Percentiles rank a stretch among this genome's conserved stretches.
Conservation (phyloP, 2,113 vertebrate genomes). For the Phocoena sinus region DNA sequence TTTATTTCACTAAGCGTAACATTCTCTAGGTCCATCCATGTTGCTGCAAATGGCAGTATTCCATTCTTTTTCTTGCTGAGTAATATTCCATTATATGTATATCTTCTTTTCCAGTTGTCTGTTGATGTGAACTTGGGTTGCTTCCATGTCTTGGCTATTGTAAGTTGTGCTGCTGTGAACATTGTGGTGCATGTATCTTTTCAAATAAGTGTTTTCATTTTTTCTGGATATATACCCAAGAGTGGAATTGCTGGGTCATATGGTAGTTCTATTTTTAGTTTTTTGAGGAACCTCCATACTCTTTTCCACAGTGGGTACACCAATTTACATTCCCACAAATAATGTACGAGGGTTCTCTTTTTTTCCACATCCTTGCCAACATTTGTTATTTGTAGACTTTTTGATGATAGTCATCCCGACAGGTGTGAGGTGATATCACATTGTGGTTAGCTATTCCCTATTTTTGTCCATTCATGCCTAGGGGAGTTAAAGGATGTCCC, state of each 20-base stretch:
- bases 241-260: background rate
- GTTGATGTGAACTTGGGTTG: background rate
- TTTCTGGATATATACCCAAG: background rate
- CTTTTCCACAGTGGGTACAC: background rate
- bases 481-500: background rate
- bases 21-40: background rate
- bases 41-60: background rate
- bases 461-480: background rate
- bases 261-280: background rate
- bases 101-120: background rate
- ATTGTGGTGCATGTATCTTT: background rate
- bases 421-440: background rate
- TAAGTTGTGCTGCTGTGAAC: background rate
- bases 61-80: background rate
- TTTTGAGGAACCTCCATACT: background rate
- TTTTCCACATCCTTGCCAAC: background rate
- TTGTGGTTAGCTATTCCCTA: background rate
- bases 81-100: background rate
- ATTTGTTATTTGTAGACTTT: background rate
- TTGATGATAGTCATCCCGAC: background rate
- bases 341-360: background rate
- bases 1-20: background rate
- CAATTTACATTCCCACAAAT: background rate
- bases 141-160: background rate
- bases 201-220: background rate